Percentiles rank a stretch among this genome's conserved stretches.
phyloP scores from a whole-genome alignment of 2,888 invertebrate species.

The Cryptocheilus praepositus region DNA sequence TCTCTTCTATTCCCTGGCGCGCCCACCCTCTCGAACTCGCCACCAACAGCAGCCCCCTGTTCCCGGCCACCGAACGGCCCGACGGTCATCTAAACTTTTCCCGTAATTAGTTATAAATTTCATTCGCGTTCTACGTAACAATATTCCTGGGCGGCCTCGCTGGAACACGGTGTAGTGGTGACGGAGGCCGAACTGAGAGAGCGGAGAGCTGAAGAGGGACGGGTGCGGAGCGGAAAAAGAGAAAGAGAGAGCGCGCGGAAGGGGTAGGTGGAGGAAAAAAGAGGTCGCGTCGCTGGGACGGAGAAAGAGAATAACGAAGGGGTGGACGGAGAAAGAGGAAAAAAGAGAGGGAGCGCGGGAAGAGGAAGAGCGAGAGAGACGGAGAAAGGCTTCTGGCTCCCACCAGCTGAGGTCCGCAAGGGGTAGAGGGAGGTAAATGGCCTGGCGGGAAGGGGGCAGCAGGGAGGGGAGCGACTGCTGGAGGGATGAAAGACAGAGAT shows the following conservation, averaged over 20 bases:
- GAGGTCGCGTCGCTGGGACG: conserved; percentile 7
- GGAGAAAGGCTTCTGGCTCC: conserved; percentile 46
- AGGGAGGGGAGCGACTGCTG: conserved; percentile 23
- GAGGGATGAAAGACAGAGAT: conserved; percentile 13
- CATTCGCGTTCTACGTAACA: conserved; percentile 67
- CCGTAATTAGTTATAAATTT: conserved; percentile 73
- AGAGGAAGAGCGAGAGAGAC: conserved; percentile 27
- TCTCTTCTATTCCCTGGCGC: conserved; percentile 27
- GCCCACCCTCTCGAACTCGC: conserved; percentile 1
- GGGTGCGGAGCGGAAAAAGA: conserved; percentile 25
- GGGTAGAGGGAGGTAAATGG: conserved; percentile 5
- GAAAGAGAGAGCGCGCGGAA: conserved; percentile 22
- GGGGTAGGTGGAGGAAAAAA: background rate
- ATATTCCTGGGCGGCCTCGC: conserved; percentile 63
- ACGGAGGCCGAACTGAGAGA: conserved; percentile 23
- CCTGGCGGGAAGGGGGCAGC: conserved; percentile 24
- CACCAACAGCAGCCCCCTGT: conserved; percentile 41
- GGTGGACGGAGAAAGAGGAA: conserved; percentile 15
- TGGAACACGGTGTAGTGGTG: conserved; percentile 49
- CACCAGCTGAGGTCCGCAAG: conserved; percentile 41
- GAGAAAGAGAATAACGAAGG: background rate
- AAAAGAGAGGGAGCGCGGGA: background rate
- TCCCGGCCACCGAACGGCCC: conserved; percentile 54
- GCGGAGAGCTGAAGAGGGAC: conserved; percentile 23
- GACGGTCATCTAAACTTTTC: conserved; percentile 71